Percentiles rank a stretch among this genome's conserved stretches.
These are phyloP conservation scores for Stegana nigrithorax DNA, from an alignment of 2,888 invertebrate species.

Conservation along the genomic window DNA sequence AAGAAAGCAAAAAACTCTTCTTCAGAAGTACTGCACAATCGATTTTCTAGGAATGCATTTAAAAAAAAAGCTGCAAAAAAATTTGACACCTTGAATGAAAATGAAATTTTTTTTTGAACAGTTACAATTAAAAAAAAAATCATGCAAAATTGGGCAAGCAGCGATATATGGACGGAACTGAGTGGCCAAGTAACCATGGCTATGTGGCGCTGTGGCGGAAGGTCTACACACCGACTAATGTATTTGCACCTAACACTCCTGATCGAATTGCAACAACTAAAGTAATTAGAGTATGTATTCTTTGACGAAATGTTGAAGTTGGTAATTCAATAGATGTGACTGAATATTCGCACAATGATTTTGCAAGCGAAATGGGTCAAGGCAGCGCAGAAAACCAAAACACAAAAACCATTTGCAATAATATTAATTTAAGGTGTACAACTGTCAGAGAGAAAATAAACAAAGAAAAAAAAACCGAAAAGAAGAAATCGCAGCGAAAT, in stretches of 20 bases:
- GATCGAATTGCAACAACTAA: conserved; percentile 9
- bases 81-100: conserved; percentile 15
- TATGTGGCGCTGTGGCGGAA: background rate
- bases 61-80: background rate
- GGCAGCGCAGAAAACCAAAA: conserved; percentile 6
- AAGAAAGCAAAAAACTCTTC: no score
- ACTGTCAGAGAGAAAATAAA: background rate
- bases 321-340: conserved; percentile 12
- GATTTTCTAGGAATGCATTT: conserved; percentile 12
- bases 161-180: background rate
- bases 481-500: conserved; percentile 1
- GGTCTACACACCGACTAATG: background rate
- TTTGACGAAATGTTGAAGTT: conserved; percentile 1
- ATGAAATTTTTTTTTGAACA: background rate
- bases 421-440: no score
- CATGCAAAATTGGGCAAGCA: conserved; percentile 6
- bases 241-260: background rate
- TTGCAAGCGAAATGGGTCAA: conserved; percentile 42
- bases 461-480: background rate
- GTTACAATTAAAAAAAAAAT: background rate
- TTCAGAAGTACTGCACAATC: background rate
- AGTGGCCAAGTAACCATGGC: conserved; percentile 1
- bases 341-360: background rate
- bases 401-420: no score
- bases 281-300: conserved; percentile 9